Evolutionary conservation across 1,140 invertebrate species (phyloP), one percentile per base, ranked within the genome.

Genomic region (Drosophila truncata): DNA sequence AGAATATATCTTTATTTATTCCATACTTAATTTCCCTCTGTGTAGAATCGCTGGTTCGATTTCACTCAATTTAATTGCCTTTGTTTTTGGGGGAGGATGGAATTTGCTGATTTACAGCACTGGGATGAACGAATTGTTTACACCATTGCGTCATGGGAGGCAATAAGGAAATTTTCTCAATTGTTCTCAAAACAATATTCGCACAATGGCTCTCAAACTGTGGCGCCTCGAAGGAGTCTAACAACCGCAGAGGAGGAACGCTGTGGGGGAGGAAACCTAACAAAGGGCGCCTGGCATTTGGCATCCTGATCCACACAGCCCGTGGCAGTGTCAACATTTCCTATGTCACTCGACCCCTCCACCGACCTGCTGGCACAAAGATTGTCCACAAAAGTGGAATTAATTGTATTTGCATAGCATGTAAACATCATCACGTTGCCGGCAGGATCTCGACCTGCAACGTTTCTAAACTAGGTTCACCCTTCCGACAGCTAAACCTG

Each of bases 351-450:
- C 64, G 42, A 37, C 50, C 61, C 49, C 44, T 57, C 35, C 76
- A 39, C 55, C 39, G 9, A 25, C 70, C 39, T 60, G 55, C 73
- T 46, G 55, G 72, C 47, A 80, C 66, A 66, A 60, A 83, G 84
- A 87, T 80, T 87, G 84, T 64, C 80, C 84, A 87, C 84, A 87
- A 88, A 79, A 84, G 84, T 84, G 77, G 84, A 87, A 88, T 88
- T 87, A 87, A 87, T 87, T 87, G 84, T 87, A 87, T 87, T 87
- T 88, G 84, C 85, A 88, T 88, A 88, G 84, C 67, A 88, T 84
- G 84, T 87, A 87, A 87, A 87, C 84, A 87, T 77, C 80, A 87
- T 88, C 84, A 87, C 69, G 80, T 83, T 88, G 84, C 66, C 50
- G 66, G 55, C 76, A 82, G 80, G 74, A 78, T 78, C 73, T 82